Conservation (phyloP, 2,113 vertebrate genomes). For the Sinocyclocheilus anshuiensis region DNA sequence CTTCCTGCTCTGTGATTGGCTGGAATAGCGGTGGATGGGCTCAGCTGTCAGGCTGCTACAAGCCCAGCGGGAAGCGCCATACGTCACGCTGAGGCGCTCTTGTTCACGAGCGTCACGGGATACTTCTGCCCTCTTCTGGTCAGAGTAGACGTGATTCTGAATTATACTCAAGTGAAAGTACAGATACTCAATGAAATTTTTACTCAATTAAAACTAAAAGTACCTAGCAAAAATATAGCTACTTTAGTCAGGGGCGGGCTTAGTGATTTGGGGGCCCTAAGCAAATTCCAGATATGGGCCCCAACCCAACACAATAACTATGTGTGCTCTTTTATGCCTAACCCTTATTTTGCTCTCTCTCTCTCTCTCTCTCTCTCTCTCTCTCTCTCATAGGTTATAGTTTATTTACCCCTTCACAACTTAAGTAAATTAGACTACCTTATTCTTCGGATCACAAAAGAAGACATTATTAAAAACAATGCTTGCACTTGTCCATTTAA, state of each 20-base stretch:
- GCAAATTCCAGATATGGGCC: too few species aligned
- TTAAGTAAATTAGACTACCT: neutral
- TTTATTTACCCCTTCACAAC: neutral
- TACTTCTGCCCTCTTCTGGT: neutral
- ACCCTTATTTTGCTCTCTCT: neutral
- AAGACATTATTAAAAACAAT: neutral
- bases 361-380: neutral
- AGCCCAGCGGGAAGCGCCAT: neutral
- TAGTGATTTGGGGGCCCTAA: neutral
- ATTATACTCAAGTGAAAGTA: too few species aligned
- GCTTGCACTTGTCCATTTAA: neutral
- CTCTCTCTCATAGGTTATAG: neutral
- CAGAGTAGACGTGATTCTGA: neutral
- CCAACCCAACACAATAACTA: too few species aligned
- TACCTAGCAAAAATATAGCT: too few species aligned
- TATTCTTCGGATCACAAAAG: neutral
- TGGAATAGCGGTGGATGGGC: neutral
- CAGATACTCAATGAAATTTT: too few species aligned
- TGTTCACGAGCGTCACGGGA: neutral
- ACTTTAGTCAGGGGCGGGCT: neutral
- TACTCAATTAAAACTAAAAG: too few species aligned
- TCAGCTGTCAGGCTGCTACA: neutral
- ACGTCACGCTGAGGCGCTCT: too few species aligned
- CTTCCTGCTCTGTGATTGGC: slow-evolving; percentile 11
- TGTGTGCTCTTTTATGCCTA: too few species aligned